Percentiles rank a stretch among this genome's conserved stretches.
Evolutionary conservation across 2,888 invertebrate species (phyloP).

Genomic region (Drosophila multiciliata): DNA sequence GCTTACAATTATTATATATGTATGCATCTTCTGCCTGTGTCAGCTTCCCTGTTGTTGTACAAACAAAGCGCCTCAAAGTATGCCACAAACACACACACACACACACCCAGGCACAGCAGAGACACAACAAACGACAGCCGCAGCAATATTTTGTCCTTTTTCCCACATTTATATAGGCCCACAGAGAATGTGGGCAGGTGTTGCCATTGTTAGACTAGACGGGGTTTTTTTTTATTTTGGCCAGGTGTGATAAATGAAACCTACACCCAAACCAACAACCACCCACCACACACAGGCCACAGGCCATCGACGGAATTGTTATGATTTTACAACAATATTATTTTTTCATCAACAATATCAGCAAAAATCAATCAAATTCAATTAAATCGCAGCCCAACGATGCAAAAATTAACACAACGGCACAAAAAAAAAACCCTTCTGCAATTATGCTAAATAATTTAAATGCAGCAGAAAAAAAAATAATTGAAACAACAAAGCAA

Average conservation of each 20-base stretch:
- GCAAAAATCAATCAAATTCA: slow-evolving; percentile 80
- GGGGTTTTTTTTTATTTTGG: slow-evolving; percentile 19
- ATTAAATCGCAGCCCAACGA: slow-evolving; percentile 69
- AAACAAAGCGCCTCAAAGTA: slow-evolving; percentile 28
- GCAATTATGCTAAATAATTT: slow-evolving; percentile 71
- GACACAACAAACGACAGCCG: slow-evolving; percentile 13
- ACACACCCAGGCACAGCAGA: background rate
- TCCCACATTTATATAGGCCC: slow-evolving; percentile 11
- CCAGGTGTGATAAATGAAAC: slow-evolving; percentile 20
- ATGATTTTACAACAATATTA: slow-evolving; percentile 80
- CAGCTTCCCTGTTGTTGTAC: slow-evolving; percentile 12
- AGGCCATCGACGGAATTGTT: slow-evolving; percentile 35
- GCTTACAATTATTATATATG: slow-evolving; percentile 24
- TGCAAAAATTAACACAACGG: slow-evolving; percentile 42
- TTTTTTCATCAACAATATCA: slow-evolving; percentile 77
- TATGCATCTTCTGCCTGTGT: slow-evolving; percentile 14
- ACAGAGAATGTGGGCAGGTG: slow-evolving; percentile 41
- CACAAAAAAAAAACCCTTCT: slow-evolving; percentile 23
- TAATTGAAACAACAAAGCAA: slow-evolving; percentile 21
- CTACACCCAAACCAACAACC: background rate
- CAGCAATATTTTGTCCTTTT: slow-evolving; percentile 26
- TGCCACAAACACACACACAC: slow-evolving; percentile 17
- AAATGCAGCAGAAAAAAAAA: slow-evolving; percentile 25
- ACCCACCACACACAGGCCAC: background rate
- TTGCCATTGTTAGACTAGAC: slow-evolving; percentile 40